Evolutionary conservation across 2,888 invertebrate genomes (phyloP).

Genomic region (Drosophila leonis): DNA sequence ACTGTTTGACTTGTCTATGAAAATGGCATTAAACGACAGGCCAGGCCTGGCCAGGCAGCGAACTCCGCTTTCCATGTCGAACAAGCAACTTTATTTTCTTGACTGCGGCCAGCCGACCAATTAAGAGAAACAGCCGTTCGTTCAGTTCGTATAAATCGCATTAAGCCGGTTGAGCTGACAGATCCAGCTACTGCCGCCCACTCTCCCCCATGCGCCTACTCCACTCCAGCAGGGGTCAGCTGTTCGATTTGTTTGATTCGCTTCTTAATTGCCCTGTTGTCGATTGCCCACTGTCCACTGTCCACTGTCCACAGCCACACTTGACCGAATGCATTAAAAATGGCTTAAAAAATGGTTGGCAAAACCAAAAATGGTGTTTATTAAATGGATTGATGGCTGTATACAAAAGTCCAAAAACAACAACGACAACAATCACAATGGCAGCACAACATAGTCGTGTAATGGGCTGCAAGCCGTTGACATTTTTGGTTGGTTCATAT

Average conservation of each 20-base stretch:
- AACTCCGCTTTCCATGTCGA: slow-evolving; percentile 49
- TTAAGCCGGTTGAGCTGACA: slow-evolving; percentile 69
- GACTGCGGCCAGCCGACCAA: slow-evolving; percentile 76
- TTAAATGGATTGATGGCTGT: slow-evolving; percentile 76
- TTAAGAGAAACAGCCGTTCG: slow-evolving; percentile 68
- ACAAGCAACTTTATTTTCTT: slow-evolving; percentile 75
- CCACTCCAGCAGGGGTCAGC: slow-evolving; percentile 43
- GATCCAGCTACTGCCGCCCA: slow-evolving; percentile 12
- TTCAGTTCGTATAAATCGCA: slow-evolving; percentile 79
- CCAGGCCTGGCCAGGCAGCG: not conserved
- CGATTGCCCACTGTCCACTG: slow-evolving; percentile 25
- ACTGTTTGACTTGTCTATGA: slow-evolving; percentile 80
- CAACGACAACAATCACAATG: slow-evolving; percentile 24
- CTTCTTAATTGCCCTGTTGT: slow-evolving; percentile 67
- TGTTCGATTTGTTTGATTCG: slow-evolving; percentile 75
- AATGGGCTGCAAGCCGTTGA: slow-evolving; percentile 57
- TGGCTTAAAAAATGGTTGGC: slow-evolving; percentile 78
- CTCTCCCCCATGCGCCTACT: not conserved
- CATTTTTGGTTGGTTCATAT: slow-evolving; percentile 43
- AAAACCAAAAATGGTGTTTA: slow-evolving; percentile 84
- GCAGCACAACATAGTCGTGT: slow-evolving; percentile 39
- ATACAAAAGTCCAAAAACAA: slow-evolving; percentile 25
- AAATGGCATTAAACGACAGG: slow-evolving; percentile 76
- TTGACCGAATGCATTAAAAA: slow-evolving; percentile 68
- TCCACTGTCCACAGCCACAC: slow-evolving; percentile 25